phyloP scores from a whole-genome alignment of 30 jellyfish, hydroid and myxozoan species.

The Rhopilema esculentum region DNA sequence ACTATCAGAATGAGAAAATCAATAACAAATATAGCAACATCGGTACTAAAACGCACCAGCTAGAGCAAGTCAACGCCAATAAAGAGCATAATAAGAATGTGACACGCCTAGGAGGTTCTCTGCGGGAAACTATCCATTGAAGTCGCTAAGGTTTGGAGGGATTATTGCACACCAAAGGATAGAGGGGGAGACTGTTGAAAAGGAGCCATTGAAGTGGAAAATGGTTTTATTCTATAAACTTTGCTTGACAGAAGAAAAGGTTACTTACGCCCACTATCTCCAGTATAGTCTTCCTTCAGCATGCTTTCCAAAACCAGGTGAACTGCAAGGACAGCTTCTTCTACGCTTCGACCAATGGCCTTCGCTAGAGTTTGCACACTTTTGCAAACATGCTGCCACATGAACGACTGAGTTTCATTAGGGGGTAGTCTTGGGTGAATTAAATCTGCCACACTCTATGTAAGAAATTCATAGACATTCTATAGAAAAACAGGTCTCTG shows the following conservation, averaged over 20 bases:
- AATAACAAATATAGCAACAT: not conserved
- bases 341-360: slow-evolving; percentile 57
- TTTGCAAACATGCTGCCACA: slow-evolving; percentile 53
- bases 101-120: too few relatives aligned
- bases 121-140: too few relatives aligned
- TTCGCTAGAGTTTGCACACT: slow-evolving; percentile 48
- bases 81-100: too few relatives aligned
- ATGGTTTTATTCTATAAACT: not conserved
- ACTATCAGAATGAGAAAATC: not conserved
- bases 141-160: too few relatives aligned
- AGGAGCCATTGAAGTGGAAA: too few relatives aligned
- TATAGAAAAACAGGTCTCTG: not conserved
- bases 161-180: too few relatives aligned
- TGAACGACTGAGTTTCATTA: slow-evolving; percentile 22
- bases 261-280: not conserved
- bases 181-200: too few relatives aligned
- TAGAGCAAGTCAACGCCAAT: too few relatives aligned
- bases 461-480: not conserved
- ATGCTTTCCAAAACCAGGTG: slow-evolving; percentile 51
- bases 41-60: too few relatives aligned
- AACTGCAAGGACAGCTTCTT: slow-evolving; percentile 39
- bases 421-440: slow-evolving; percentile 24
- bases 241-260: not conserved
- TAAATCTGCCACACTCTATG: slow-evolving; percentile 35
- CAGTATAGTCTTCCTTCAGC: not conserved